Conservation (phyloP, 2,113 vertebrate genomes). For the Chloroceryle aenea region DNA sequence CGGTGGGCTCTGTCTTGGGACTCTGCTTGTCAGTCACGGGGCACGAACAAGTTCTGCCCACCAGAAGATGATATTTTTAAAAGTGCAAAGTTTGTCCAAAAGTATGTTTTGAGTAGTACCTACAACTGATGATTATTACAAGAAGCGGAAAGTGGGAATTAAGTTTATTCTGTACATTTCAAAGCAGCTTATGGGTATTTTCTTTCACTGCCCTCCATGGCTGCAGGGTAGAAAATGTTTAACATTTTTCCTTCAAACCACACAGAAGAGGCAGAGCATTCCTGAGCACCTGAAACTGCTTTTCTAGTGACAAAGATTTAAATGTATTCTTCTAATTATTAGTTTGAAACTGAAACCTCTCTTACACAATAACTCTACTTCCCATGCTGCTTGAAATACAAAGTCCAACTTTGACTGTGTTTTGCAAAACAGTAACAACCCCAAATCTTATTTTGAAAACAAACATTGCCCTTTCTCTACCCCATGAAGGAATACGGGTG, state of each 20-base stretch:
- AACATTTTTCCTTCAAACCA: not conserved
- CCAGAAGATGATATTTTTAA: not conserved
- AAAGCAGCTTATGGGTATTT: not conserved
- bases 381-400: not conserved
- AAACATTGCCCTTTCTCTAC: not conserved
- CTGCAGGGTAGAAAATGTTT: not conserved
- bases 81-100: not conserved
- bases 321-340: not conserved
- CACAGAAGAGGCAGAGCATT: not conserved
- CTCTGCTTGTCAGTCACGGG: not conserved
- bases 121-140: not conserved
- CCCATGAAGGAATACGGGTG: not conserved
- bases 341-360: not conserved
- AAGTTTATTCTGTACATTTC: not conserved
- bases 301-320: not conserved
- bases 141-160: not conserved
- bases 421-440: not conserved
- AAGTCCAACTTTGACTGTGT: not conserved
- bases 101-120: not conserved
- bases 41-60: not conserved
- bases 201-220: not conserved
- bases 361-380: not conserved
- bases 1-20: not conserved
- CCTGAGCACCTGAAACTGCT: not conserved
- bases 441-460: not conserved